A percentile compares a stretch with the other conserved stretches of the same genome.
Conservation (phyloP, 23 tunicate genomes). For the Corella eumyota region DNA sequence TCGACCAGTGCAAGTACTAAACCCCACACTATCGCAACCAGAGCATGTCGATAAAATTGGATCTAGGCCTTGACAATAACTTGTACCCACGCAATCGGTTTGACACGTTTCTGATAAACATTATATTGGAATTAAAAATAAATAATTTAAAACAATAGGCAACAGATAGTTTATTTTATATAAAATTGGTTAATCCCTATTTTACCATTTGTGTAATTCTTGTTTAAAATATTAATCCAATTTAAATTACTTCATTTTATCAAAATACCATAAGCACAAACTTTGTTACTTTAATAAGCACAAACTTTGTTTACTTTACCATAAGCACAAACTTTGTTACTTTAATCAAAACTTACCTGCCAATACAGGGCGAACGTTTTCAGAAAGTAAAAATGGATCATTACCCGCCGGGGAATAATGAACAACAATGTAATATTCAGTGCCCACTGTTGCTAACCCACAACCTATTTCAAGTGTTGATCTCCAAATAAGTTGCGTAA, state of each 20-base stretch:
- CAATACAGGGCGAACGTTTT: not conserved
- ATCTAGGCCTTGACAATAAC: slow-evolving; percentile 5
- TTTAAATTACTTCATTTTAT: no score
- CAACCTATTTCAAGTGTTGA: slow-evolving; percentile 2
- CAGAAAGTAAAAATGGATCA: not conserved
- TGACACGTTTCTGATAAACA: slow-evolving; percentile 6
- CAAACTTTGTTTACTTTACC: no score
- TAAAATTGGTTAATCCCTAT: not conserved
- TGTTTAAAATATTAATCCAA: no score
- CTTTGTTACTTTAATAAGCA: no score
- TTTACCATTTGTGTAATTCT: no score
- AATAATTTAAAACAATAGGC: no score
- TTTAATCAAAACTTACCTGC: not conserved
- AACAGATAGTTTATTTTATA: not conserved
- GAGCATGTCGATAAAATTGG: slow-evolving; percentile 1
- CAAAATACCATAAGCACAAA: no score
- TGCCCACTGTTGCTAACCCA: not conserved
- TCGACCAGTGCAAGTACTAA: slow-evolving; percentile 3
- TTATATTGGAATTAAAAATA: no score
- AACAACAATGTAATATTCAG: not conserved
- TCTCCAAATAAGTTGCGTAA: slow-evolving; percentile 4
- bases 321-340: no score
- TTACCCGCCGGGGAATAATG: slow-evolving; percentile 3
- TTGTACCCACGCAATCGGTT: not conserved
- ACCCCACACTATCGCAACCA: not conserved